Percentiles rank a stretch among this genome's conserved stretches.
phyloP scores from a whole-genome alignment of 2,113 vertebrate genomes.

The Pollimyrus isidori region DNA sequence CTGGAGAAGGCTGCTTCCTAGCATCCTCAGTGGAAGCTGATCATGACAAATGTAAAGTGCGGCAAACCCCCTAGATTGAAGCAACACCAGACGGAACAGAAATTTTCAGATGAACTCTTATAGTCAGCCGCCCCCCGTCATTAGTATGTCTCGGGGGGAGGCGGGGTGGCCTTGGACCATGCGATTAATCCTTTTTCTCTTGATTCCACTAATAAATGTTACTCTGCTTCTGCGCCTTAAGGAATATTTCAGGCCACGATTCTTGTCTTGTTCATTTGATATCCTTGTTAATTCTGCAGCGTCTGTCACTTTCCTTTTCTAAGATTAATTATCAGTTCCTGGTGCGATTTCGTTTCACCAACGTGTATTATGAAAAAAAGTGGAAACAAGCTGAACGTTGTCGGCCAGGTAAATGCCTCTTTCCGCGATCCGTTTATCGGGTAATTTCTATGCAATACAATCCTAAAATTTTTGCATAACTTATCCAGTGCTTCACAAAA shows the following conservation, averaged over 20 bases:
- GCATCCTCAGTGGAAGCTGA: neutral
- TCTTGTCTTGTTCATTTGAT: neutral
- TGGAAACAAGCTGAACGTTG: neutral
- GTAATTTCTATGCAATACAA: neutral
- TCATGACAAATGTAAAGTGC: neutral
- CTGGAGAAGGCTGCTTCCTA: neutral
- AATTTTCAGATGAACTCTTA: neutral
- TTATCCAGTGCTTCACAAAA: neutral
- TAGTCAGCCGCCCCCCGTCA: neutral
- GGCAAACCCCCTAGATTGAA: neutral
- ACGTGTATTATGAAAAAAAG: neutral
- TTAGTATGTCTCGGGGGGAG: neutral
- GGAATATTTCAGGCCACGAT: neutral
- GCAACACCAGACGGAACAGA: neutral
- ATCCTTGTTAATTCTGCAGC: neutral
- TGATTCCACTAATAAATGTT: neutral
- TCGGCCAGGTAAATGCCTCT: neutral
- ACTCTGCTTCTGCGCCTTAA: neutral
- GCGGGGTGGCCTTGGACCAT: neutral
- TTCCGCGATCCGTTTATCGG: neutral
- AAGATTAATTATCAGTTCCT: neutral
- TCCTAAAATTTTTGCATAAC: neutral
- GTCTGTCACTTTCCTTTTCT: neutral
- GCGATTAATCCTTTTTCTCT: neutral
- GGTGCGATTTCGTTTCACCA: neutral